A percentile compares a stretch with the other conserved stretches of the same genome.
phyloP scores from a whole-genome alignment of 1,140 invertebrate species.

The Asbolus verrucosus region DNA sequence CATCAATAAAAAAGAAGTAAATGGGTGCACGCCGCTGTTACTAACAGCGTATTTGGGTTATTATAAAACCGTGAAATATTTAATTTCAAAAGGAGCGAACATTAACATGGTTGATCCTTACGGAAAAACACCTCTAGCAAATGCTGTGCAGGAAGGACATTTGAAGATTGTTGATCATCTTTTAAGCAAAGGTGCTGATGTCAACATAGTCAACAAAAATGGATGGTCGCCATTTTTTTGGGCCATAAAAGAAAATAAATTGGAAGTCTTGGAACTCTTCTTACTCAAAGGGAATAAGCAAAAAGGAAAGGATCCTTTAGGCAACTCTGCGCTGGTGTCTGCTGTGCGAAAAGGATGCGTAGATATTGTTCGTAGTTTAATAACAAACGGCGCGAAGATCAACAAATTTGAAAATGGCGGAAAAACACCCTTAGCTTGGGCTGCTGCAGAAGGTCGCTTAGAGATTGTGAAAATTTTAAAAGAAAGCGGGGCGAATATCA shows the following conservation, averaged over 20 bases:
- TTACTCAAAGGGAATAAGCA: not conserved
- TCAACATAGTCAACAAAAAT: not conserved
- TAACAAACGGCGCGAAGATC: not conserved
- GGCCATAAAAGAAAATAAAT: not conserved
- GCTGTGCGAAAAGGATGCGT: not conserved
- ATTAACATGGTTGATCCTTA: not conserved
- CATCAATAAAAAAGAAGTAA: not conserved
- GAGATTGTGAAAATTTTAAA: not conserved
- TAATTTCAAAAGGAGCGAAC: too few species aligned
- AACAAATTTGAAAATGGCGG: not conserved
- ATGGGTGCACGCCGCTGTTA: not conserved
- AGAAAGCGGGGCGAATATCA: constrained; percentile 63
- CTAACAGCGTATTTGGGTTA: not conserved
- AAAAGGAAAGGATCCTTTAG: not conserved
- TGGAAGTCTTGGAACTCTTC: not conserved
- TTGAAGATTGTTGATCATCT: not conserved
- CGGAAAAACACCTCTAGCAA: not conserved
- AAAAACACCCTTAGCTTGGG: not conserved
- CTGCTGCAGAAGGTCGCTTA: not conserved
- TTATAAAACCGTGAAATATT: not conserved
- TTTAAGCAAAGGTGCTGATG: not conserved
- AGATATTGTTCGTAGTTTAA: not conserved
- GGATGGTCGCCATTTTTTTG: not conserved
- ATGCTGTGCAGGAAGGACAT: not conserved
- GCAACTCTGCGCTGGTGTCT: not conserved